Evolutionary conservation across 53 echinoderm and acorn worm species (phyloP), one percentile per base, ranked within the genome.

Genomic region (Paelopatides confundens): DNA sequence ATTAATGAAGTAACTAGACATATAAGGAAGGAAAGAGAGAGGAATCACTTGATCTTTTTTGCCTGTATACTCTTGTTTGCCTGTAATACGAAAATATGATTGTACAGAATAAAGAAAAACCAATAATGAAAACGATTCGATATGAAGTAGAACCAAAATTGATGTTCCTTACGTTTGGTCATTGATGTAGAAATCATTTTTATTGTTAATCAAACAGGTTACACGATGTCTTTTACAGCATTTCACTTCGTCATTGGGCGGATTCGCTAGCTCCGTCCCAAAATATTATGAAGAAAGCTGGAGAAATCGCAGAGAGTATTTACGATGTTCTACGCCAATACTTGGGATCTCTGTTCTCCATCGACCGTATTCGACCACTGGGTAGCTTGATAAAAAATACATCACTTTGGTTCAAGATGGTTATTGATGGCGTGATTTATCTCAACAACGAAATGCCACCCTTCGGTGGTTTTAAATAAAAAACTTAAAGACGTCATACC

Each of bases 351-450:
- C 34, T 12, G 15, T 79, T 79, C 50, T 79, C 79, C 30, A 34
- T 79, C 34, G 79, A 79, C 32, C 79, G 79, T 14, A 79, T 79
- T 0, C 30, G 52, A 79, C 79, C 79, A 31, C 32, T 79, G 3
- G 79, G 79, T 4, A 50, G 50, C 2, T 31, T 52, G 17, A 18
- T 33, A 2, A 79, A 79, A 48, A 79, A 79, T 30, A 79, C 79
- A 15, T 79, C 79, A 2, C 21, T 79, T 1, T 79, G 79, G 79
- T 54, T 79, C 79, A 79, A 79, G 21, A 52, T 79, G 79, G 79
- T 52, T n/a, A 52, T 79, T 17, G 79, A 79, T 21, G 48, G 51
- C 58, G 53, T 79, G 0, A 48, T 54, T 27, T 79, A 79, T 52
- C 79, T 79, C 51, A 79, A 79, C 31, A 8, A 54, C 53, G 34